Evolutionary conservation across 2,888 invertebrate genomes (phyloP), one percentile per base, ranked within the genome.

Genomic region (Xestobium rufovillosum): DNA sequence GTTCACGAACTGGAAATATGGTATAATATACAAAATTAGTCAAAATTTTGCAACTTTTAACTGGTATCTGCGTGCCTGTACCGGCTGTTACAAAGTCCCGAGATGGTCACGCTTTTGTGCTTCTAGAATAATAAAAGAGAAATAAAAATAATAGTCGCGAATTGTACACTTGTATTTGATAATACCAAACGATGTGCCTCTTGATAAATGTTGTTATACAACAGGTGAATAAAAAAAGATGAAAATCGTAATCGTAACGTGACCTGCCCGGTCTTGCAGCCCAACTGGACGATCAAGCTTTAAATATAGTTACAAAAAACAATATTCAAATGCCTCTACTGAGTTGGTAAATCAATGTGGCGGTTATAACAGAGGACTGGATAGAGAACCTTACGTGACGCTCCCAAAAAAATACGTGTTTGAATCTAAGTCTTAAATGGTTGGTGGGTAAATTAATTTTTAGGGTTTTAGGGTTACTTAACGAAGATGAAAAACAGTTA

Each of bases 121-220:
- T n/a, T n/a, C n/a, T n/a, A n/a, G n/a, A n/a, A n/a, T n/a, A n/a
- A n/a, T n/a, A n/a, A n/a, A n/a, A n/a, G n/a, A n/a, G n/a, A n/a
- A n/a, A n/a, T n/a, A n/a, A n/a, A n/a, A n/a, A n/a, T n/a, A n/a
- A n/a, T 47, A 39, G 39, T 41, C 39, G 39, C 45, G 45, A 33
- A 38, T 32, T 28, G 41, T 44, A 48, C 51, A 45, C 47, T 51
- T 51, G 46, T 49, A 56, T 52, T 55, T 57, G 52, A 57, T 57
- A 56, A 57, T 59, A 61, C 60, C 59, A 60, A 61, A 59, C 51
- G 49, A 59, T 61, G 60, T 61, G 60, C 60, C 60, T 61, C 58
- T 58, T 55, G 52, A 48, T 52, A 50, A 49, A 38, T 41, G 47
- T 51, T 53, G 52, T 54, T 56, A 53, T 53, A 14, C 49, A 53